Base-by-base conservation (phyloP, 2,113 vertebrate species). In the Dipodomys stephensi region DNA sequence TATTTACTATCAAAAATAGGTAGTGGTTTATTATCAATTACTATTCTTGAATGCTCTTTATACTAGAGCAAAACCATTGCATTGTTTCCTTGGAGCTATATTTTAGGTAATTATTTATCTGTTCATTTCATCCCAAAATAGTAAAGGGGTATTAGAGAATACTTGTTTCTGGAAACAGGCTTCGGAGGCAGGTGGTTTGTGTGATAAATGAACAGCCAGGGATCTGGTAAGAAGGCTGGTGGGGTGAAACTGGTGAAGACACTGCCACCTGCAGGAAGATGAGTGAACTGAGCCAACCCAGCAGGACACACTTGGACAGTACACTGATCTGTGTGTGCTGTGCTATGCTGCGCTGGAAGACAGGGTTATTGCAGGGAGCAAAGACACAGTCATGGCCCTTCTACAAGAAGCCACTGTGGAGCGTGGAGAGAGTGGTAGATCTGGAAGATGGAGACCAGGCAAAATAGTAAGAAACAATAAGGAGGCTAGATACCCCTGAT, bases 201-300 rank as follows among this genome's bases (percentile, higher is more conserved):
- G 57, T 69, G 64, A 28, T 3, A 76, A 2, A 22, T 11, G 44
- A 77, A 84, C 35, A 84, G n/a, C n/a, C 18, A 7, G 28, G 28
- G 7, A 6, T 53, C 32, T 7, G 1, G 19, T 11, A 25, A 35
- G 35, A 49, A 80, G 20, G 16, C 0, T 19, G 27, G 25, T 62
- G 60, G 15, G 64, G 23, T 85, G 35, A 35, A 46, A 18, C 60
- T 2, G 2, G 28, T 35, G 68, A 81, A 93, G 62, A 83, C 91
- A 25, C 87, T 95, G 96, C 96, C 94, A 86, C 78, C 96, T 94
- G 7, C 93, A 90, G 96, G 87, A 23, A 60, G 62, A n/a, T 93
- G 53, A 49, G 35, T 32, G n/a, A 95, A 95, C 73, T 93, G 92
- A 79, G 8, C 46, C 68, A 74, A 20, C 32, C 1, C 23, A 12